Base-by-base conservation (phyloP, 1,140 invertebrate species). In the Zaprionus capensis region DNA sequence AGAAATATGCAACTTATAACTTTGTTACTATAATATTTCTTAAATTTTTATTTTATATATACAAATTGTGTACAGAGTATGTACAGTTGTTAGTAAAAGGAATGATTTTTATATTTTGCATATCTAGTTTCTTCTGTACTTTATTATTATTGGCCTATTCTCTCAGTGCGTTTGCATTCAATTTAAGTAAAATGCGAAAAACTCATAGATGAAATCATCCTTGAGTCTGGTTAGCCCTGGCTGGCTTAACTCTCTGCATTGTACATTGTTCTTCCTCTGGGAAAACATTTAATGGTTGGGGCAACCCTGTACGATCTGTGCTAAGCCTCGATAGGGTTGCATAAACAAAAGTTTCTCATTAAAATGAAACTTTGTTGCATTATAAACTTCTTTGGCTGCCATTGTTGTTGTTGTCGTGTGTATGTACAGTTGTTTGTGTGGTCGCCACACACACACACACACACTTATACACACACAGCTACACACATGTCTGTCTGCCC, bases 271-370 rank as follows among this genome's bases (percentile, higher is more conserved):
- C 72, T 78, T 31, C 55, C 67, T 78, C 41, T 41, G 17, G 15
- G 12, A 22, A 38, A 65, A 59, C 57, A 49, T 31, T 36, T 20
- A 41, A 59, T 74, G 41, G 59, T 53, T 36, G 34, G 38, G 74
- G 76, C 67, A 63, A 55, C 76, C 55, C 57, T 71, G 51, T 51
- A 41, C 26, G 58, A 34, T 26, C 20, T 36, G 36, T 12, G 22
- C 26, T 34, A 24, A 31, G 41, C 56, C 46, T 46, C 56, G 41
- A 69, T 62, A 56, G 70, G 69, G 66, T 66, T 80, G 76, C 58
- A 72, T 82, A 78, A 79, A 85, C 85, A 90, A 88, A 90, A 90
- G 86, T 90, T 90, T 91, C 80, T 90, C 85, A 90, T 90, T 90
- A 90, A 82, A 85, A 85, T 63, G 79, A 85, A 90, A 91, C 81